These are phyloP conservation scores for Heteronetta atricapilla DNA, from an alignment of 2,113 vertebrate species.

Conservation along the genomic window DNA sequence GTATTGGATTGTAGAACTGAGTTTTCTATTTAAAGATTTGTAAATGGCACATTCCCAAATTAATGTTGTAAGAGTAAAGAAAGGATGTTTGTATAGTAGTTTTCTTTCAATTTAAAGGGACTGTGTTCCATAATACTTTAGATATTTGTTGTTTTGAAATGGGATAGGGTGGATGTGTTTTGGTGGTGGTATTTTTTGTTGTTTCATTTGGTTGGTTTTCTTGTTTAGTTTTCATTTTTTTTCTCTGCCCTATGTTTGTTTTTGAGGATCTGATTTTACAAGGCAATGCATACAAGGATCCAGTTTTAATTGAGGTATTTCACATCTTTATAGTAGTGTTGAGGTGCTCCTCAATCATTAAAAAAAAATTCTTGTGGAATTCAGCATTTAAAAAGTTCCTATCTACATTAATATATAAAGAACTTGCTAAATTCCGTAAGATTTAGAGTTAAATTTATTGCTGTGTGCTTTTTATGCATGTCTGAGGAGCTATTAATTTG, in stretches of 20 bases:
- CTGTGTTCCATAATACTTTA: background rate
- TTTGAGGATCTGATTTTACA: constrained; percentile 91
- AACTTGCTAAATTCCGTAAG: constrained; percentile 70
- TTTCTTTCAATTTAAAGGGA: background rate
- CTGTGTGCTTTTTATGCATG: constrained; percentile 32
- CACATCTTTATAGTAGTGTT: background rate
- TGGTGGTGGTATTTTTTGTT: background rate
- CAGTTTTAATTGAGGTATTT: constrained; percentile 85
- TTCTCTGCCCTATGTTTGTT: constrained; percentile 60
- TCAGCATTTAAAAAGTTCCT: constrained; percentile 9
- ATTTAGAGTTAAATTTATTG: constrained; percentile 12
- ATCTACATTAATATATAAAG: background rate
- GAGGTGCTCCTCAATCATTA: constrained; percentile 18
- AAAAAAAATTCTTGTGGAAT: constrained; percentile 64
- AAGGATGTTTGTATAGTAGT: background rate
- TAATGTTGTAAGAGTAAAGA: background rate
- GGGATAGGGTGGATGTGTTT: background rate
- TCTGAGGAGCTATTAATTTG: constrained; percentile 5
- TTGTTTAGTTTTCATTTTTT: constrained; percentile 18
- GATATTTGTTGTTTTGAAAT: background rate
- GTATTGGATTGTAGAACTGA: background rate
- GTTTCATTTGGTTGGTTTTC: background rate
- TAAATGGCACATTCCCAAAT: background rate
- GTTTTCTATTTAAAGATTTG: background rate
- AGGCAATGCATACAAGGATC: constrained; percentile 85